phyloP scores from a whole-genome alignment of 2,113 vertebrate species.

The Burhinus bistriatus region DNA sequence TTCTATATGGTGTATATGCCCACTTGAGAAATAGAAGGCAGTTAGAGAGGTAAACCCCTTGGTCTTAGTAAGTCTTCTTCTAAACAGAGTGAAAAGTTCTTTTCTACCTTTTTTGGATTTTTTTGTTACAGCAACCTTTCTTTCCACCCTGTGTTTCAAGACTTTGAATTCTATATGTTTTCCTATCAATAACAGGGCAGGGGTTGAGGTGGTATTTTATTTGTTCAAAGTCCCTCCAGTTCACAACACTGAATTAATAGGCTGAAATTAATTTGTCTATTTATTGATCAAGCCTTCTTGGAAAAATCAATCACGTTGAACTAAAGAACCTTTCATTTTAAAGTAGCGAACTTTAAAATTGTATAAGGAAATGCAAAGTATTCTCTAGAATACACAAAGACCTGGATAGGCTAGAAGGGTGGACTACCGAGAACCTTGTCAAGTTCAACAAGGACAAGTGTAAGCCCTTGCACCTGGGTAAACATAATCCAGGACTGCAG shows the following conservation, averaged over 20 bases:
- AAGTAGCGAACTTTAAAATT: background rate
- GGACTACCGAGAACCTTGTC: background rate
- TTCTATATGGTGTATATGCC: background rate
- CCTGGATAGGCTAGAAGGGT: background rate
- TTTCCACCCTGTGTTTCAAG: background rate
- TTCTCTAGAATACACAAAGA: background rate
- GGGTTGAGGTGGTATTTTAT: background rate
- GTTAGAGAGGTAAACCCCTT: background rate
- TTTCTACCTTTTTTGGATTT: background rate
- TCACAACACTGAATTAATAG: background rate
- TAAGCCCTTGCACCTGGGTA: background rate
- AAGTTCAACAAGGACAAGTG: background rate
- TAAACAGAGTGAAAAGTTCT: background rate
- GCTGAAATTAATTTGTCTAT: background rate
- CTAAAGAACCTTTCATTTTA: background rate
- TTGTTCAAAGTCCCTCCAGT: background rate
- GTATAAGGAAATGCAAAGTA: background rate
- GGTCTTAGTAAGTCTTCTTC: background rate
- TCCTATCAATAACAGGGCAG: rapidly evolving
- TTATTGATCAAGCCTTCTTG: background rate
- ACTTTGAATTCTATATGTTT: background rate
- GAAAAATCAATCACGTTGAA: background rate
- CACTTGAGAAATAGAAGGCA: background rate
- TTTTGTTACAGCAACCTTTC: background rate
- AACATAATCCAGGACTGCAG: background rate